These are phyloP conservation scores for Anadara kagoshimensis DNA, from an alignment of 1,140 invertebrate species.

Conservation along the genomic window DNA sequence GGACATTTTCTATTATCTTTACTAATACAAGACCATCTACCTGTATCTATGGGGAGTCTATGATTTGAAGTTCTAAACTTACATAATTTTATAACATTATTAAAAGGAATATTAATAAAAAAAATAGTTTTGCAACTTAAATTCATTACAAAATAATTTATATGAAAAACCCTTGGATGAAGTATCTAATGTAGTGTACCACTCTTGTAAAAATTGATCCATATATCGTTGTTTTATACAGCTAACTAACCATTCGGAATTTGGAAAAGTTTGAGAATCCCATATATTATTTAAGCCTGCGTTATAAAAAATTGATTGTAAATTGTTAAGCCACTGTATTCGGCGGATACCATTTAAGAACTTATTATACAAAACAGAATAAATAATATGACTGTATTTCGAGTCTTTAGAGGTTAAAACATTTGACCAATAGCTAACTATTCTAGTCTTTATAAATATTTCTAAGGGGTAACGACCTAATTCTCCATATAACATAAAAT, in stretches of 20 bases:
- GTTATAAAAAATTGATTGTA: too few species aligned
- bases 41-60: not conserved
- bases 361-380: too few species aligned
- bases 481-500: constrained; percentile 12
- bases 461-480: not conserved
- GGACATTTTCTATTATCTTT: not conserved
- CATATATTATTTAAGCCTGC: too few species aligned
- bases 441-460: not conserved
- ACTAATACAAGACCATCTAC: too few species aligned
- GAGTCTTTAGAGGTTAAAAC: too few species aligned
- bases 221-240: constrained; percentile 1
- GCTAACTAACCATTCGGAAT: not conserved
- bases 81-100: not conserved
- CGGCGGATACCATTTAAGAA: too few species aligned
- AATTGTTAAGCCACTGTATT: too few species aligned
- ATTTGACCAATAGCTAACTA: not conserved
- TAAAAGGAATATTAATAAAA: not conserved
- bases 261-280: too few species aligned
- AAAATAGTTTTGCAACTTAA: constrained; percentile 4
- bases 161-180: constrained; percentile 12
- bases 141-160: constrained; percentile 17
- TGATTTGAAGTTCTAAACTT: not conserved
- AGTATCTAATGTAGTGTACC: constrained; percentile 1
- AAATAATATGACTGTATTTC: too few species aligned
- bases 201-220: constrained; percentile 17